phyloP scores from a whole-genome alignment of 2,797 vertebrate species.

The Sebastes aleutianus region DNA sequence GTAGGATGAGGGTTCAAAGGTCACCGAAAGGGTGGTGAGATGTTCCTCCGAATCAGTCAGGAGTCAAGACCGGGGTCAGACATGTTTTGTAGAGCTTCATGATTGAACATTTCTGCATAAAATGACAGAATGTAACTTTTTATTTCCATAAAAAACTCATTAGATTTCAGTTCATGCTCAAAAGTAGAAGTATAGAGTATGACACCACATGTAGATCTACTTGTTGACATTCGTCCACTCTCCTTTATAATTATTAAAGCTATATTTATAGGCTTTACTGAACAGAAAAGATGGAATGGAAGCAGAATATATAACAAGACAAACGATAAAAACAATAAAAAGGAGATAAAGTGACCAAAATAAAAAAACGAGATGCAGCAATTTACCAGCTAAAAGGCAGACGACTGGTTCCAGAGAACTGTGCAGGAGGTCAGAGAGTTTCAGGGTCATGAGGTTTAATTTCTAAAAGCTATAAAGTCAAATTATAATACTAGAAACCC shows the following conservation, averaged over 20 bases:
- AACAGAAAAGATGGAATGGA: not conserved
- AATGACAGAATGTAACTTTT: not conserved
- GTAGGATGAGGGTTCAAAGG: not conserved
- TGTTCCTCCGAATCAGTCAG: too few relatives aligned
- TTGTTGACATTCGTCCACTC: not conserved
- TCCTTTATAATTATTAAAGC: not conserved
- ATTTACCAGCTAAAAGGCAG: not conserved
- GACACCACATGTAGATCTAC: not conserved
- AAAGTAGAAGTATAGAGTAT: too few relatives aligned
- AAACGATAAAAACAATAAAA: too few relatives aligned
- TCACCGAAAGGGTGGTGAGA: not conserved
- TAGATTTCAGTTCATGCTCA: too few relatives aligned
- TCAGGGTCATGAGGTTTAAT: not conserved
- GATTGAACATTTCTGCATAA: not conserved
- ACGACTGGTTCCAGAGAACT: too few relatives aligned
- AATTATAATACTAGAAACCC: not conserved
- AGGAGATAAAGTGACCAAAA: too few relatives aligned
- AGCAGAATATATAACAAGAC: too few relatives aligned
- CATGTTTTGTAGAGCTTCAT: not conserved
- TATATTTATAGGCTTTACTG: too few relatives aligned
- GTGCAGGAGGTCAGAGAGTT: too few relatives aligned
- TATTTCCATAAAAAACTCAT: not conserved
- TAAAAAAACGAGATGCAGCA: not conserved
- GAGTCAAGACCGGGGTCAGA: conserved; percentile 1
- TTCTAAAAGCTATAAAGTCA: too few relatives aligned